Evolutionary conservation across 2,888 invertebrate genomes (phyloP), one percentile per base, ranked within the genome.

Genomic region (Orgyia antiqua): DNA sequence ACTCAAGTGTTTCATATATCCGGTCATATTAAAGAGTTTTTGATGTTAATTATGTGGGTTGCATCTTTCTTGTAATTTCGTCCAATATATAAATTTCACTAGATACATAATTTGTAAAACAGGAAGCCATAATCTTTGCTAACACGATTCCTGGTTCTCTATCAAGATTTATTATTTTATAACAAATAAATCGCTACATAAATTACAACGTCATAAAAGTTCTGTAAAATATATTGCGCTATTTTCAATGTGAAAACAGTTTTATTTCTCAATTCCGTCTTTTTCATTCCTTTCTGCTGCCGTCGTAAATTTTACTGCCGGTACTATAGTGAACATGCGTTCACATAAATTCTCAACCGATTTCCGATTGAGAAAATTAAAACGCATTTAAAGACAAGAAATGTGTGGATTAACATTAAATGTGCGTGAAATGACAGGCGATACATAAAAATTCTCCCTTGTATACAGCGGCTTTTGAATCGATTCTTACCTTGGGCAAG

Each of bases 361-460:
- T 70, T 68, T 68, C 66, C 59, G 65, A 65, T 58, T 44, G 42
- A 39, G 53, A 60, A 67, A 68, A 71, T 70, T 69, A 63, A 72
- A 75, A 68, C 36, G 60, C 65, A 15, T 4, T 15, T 15, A 15
- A 15, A 69, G 66, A 69, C 66, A 68, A 69, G 68, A 65, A 70
- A 75, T 61, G 70, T 65, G 67, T 66, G 70, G 77, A 79, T 78
- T 73, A 77, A 76, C 62, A 67, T 61, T 74, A 75, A 80, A 79
- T 58, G 66, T 53, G 72, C 84, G 78, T 84, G 83, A 84, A 84
- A 84, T 83, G 74, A 82, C 75, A 67, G 62, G 48, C 63, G 68
- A 47, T 56, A 71, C 67, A 76, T 82, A 76, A 83, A 79, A 78
- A 72, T 70, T 73, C 74, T 75, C 70, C 66, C 66, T 62, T 65